Base-by-base conservation (phyloP, 2,888 invertebrate species). In the Physocephala rufipes region DNA sequence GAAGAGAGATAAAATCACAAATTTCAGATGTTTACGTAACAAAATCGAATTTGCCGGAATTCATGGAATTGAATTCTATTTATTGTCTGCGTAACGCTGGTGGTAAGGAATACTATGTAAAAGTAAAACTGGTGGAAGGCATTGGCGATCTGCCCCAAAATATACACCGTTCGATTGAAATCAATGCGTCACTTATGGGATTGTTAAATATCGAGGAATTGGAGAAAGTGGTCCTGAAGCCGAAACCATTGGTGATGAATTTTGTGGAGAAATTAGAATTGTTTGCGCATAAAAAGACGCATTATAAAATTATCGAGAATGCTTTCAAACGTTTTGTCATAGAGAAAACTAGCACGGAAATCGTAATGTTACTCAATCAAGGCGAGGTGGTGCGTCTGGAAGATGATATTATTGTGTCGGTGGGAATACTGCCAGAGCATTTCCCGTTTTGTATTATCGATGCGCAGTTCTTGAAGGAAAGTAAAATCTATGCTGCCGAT, bases 361-460 rank as follows among this genome's bases (percentile, higher is more conserved):
- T n/a, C 36, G 80, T 85, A 1, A 75, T 86, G 75, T 64, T 86
- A 26, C 68, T 86, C 15, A 86, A 86, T 78, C 86, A 86, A 75
- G 79, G 84, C 72, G 86, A 86, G 75, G 82, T 86, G 2, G 79
- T 86, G 21, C 83, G 84, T 3, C 74, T 86, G 36, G 85, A 84
- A 47, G 84, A 84, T 63, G 81, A 82, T 71, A 71, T 84, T 21
- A 73, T 83, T 21, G 81, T 85, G 3, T 83, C 85, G 30, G 80
- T 86, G 2, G 83, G 82, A 66, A 85, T 87, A 53, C 74, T 80
- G 58, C 87, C 87, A 0, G 84, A 84, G 47, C 85, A 86, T 71
- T 84, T 86, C 74, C 81, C 82, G 24, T 87, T 86, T 74, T 86
- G 86, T 70, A 79, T 85, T 12, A 80, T 87, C n/a, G 86, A 87